Conservation (phyloP, 2,797 vertebrate genomes). For the Stomatorhinus walkeri region DNA sequence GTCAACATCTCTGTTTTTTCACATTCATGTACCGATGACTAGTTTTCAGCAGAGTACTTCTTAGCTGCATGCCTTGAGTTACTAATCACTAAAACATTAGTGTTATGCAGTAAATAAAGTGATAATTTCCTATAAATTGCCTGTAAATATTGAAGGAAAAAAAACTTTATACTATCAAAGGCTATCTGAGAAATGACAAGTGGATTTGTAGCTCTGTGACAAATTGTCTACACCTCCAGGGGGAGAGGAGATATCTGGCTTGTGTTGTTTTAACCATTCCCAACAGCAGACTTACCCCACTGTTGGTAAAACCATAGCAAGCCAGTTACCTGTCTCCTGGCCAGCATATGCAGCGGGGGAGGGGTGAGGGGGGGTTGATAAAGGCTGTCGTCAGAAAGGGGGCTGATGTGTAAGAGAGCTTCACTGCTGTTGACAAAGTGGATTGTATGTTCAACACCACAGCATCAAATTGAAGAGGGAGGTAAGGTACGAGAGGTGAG, state of each 20-base stretch:
- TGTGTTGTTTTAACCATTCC: conserved; percentile 87
- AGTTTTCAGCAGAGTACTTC: neutral
- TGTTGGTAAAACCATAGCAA: conserved; percentile 60
- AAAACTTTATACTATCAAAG: neutral
- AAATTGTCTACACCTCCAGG: conserved; percentile 76
- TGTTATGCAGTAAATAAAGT: neutral
- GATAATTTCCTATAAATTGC: neutral
- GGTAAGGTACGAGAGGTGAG: conserved; percentile 36
- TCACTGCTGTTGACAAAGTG: conserved; percentile 56
- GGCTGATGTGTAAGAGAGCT: conserved; percentile 57
- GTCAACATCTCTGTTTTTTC: neutral
- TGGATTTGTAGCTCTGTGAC: conserved; percentile 60
- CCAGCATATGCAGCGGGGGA: conserved; percentile 29
- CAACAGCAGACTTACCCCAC: conserved; percentile 65
- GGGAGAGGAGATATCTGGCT: conserved; percentile 84
- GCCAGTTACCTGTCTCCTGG: conserved; percentile 60
- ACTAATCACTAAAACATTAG: neutral
- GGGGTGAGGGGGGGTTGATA: neutral
- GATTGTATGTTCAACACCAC: conserved; percentile 49
- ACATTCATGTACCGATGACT: neutral
- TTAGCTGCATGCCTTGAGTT: neutral
- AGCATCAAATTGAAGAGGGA: conserved; percentile 35
- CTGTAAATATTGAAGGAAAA: neutral
- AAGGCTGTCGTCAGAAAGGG: conserved; percentile 46
- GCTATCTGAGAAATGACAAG: conserved; percentile 27